These are phyloP conservation scores for Panthera tigris DNA, from an alignment of 2,113 vertebrate genomes.

Conservation along the genomic window DNA sequence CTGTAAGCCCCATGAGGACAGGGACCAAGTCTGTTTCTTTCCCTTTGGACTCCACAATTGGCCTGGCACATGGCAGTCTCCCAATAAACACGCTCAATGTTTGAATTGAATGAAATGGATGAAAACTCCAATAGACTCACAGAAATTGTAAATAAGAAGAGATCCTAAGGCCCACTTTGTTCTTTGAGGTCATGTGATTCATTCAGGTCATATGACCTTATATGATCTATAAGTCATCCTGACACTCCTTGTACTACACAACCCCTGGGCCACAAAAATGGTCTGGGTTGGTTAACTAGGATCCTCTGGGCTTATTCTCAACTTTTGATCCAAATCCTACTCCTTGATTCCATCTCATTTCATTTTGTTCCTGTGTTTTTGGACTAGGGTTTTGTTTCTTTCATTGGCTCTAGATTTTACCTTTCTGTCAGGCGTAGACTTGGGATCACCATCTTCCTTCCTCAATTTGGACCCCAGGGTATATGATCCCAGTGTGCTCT, in stretches of 20 bases:
- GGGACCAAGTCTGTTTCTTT: not conserved
- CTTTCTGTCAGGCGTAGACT: not conserved
- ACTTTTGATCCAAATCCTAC: not conserved
- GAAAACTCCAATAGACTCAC: not conserved
- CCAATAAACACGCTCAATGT: not conserved
- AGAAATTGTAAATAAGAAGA: not conserved
- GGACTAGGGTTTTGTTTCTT: not conserved
- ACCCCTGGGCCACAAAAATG: not conserved
- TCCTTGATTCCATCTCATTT: not conserved
- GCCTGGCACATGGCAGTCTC: not conserved
- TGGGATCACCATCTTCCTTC: not conserved
- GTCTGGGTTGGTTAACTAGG: not conserved
- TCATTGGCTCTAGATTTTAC: not conserved
- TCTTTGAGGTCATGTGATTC: not conserved
- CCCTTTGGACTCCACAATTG: not conserved
- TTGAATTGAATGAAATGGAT: not conserved
- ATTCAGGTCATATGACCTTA: not conserved
- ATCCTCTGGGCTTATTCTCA: not conserved
- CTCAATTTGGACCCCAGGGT: not conserved
- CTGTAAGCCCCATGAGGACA: not conserved
- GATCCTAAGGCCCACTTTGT: not conserved
- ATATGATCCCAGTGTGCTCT: not conserved
- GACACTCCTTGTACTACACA: not conserved
- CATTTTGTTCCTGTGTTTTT: not conserved
- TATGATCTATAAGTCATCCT: not conserved